Base-by-base conservation (phyloP, 2,797 vertebrate genomes). In the Sciaenops ocellatus region DNA sequence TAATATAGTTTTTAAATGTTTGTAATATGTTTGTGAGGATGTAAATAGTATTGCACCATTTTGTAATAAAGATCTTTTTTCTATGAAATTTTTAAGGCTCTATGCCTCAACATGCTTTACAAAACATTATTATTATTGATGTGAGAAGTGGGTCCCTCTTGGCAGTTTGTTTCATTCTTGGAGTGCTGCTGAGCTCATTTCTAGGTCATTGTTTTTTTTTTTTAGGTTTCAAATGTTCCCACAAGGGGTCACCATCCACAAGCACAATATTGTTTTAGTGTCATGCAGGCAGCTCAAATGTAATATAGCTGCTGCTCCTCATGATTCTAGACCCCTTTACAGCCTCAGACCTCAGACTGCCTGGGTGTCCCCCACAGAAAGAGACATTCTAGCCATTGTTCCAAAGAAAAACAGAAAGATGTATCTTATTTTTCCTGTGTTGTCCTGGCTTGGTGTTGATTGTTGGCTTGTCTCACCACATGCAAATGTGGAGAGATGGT, bases 61-160 rank as follows among this genome's bases (percentile, higher is more conserved):
- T 82, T 85, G 20, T 63, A 90, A 86, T 88, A 86, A 93, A 91
- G 50, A 13, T 68, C 65, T 76, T 83, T 85, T 61, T 81, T 84
- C 1, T 63, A 65, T 38, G 13, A 55, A 26, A 54, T 78, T 18
- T 66, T 56, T 50, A 3, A 11, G 24, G 22, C 18, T 12, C 9
- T 50, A 16, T 22, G 7, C 1, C 7, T 79, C 26, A 54, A 48
- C 8, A 20, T 59, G 16, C 3, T 61, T 64, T 42, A 34, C 30
- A 70, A 5, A 44, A 26, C 28, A 56, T 15, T 7, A 51, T 69
- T 56, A 3, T 55, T 52, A 42, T 11, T 22, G 13, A 47, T 28
- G 9, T 34, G 0, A 34, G 8, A 34, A 8, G 34, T 38, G 7
- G 42, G 28, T 50, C 5, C 3, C 5, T 30, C 3, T 3, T 26